Evolutionary conservation across 35 echinoderm and acorn worm genomes (phyloP).

Genomic region (Eucidaris tribuloides): DNA sequence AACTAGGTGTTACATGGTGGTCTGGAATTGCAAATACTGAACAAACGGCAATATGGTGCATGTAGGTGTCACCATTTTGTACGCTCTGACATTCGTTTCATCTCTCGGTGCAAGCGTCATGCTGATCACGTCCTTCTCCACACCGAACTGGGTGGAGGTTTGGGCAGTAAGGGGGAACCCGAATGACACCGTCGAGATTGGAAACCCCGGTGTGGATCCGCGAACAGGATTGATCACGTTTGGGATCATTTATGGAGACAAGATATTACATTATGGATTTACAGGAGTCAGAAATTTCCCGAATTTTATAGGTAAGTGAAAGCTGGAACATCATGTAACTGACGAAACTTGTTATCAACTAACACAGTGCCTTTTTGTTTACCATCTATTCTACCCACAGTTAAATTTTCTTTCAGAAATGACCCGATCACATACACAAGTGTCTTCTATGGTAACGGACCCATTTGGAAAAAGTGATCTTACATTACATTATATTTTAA

Average conservation of each 20-base stretch:
- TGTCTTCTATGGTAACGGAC: no score
- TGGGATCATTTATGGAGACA: slow-evolving; percentile 64
- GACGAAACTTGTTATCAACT: background rate
- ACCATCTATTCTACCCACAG: no score
- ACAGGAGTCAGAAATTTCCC: slow-evolving; percentile 22
- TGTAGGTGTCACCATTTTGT: background rate
- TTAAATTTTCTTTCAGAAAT: no score
- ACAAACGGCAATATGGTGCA: slow-evolving; percentile 22
- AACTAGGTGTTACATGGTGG: background rate
- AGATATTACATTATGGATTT: slow-evolving; percentile 63
- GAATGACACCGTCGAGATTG: background rate
- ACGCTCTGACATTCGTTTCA: background rate
- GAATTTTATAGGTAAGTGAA: slow-evolving; percentile 58
- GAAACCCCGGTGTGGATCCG: background rate
- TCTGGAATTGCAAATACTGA: background rate
- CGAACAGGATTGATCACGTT: slow-evolving; percentile 57
- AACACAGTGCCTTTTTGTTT: no score
- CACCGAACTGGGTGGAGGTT: slow-evolving; percentile 37
- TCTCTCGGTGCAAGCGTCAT: slow-evolving; percentile 4
- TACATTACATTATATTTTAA: no score
- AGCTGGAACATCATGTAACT: background rate
- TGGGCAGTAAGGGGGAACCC: background rate
- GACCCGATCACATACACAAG: no score
- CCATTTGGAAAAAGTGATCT: no score
- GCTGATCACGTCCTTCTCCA: background rate